Evolutionary conservation across 2,888 invertebrate genomes (phyloP).

Genomic region (Ectemnius lituratus): DNA sequence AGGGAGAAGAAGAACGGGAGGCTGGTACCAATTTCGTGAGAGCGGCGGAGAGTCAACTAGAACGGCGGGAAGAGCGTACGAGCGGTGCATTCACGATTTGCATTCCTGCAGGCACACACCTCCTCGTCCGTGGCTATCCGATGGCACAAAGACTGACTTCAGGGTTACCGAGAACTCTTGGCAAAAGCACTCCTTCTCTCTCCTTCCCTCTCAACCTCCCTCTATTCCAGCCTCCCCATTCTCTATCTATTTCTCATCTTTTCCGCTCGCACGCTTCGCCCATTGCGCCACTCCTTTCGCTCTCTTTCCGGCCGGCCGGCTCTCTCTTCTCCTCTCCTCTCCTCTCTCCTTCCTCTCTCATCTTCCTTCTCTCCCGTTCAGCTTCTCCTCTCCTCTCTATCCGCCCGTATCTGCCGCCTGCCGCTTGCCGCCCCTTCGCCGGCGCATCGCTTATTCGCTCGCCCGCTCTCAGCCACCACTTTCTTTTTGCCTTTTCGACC

Average conservation of each 20-base stretch:
- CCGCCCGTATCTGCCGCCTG: not conserved
- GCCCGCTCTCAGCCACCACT: slow-evolving; percentile 20
- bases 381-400: not conserved
- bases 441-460: slow-evolving; percentile 7
- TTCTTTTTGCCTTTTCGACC: slow-evolving; percentile 55
- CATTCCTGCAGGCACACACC: slow-evolving; percentile 60
- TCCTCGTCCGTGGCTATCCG: slow-evolving; percentile 52
- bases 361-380: not conserved
- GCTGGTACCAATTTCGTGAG: slow-evolving; percentile 14
- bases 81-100: slow-evolving; percentile 58
- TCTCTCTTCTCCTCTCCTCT: not conserved
- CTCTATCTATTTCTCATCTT: slow-evolving; percentile 9
- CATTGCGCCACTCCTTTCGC: slow-evolving; percentile 5
- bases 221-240: slow-evolving; percentile 9
- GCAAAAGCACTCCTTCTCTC: slow-evolving; percentile 52
- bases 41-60: not conserved
- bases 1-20: not conserved
- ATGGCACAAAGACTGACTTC: slow-evolving; percentile 67
- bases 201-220: not conserved
- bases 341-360: not conserved
- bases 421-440: not conserved
- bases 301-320: not conserved
- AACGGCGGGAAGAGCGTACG: slow-evolving; percentile 16
- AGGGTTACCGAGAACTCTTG: slow-evolving; percentile 60
- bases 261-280: not conserved